A percentile compares a stretch with the other conserved stretches of the same genome.
Conservation (phyloP, 1,140 invertebrate species). For the Caerostris darwini region DNA sequence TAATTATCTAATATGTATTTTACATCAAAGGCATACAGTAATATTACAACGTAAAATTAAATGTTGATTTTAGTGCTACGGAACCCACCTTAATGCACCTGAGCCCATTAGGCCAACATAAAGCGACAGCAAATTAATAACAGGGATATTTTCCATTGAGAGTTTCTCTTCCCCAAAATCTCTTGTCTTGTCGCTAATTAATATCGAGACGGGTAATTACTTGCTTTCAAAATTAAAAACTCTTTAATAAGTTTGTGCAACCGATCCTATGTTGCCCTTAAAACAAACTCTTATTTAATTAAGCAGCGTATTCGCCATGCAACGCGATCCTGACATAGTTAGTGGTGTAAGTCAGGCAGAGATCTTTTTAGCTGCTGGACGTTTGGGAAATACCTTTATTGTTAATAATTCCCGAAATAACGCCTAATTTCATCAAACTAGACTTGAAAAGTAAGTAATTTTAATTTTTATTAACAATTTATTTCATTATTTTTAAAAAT, state of each 20-base stretch:
- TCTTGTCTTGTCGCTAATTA: conserved; percentile 39
- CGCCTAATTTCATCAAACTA: background rate
- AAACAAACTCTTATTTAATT: conserved; percentile 33
- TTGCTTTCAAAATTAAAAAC: conserved; percentile 24
- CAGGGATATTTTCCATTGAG: conserved; percentile 6
- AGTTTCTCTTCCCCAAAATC: conserved; percentile 12
- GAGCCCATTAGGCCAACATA: conserved; percentile 31
- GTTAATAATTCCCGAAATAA: background rate
- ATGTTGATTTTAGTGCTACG: background rate
- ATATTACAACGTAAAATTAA: conserved; percentile 4
- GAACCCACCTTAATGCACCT: background rate
- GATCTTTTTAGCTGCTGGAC: background rate
- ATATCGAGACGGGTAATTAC: conserved; percentile 34
- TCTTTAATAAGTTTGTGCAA: conserved; percentile 37
- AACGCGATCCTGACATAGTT: background rate
- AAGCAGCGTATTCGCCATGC: background rate
- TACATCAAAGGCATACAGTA: background rate
- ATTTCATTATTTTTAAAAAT: too few species aligned
- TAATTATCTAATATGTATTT: background rate
- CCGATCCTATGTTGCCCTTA: background rate
- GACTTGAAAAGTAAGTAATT: too few species aligned
- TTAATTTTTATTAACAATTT: too few species aligned
- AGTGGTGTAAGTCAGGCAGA: background rate
- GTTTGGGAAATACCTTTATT: background rate
- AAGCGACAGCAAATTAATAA: conserved; percentile 5